These are phyloP conservation scores for Oasisia sp. DNA, from an alignment of 2,888 invertebrate genomes.

Conservation along the genomic window DNA sequence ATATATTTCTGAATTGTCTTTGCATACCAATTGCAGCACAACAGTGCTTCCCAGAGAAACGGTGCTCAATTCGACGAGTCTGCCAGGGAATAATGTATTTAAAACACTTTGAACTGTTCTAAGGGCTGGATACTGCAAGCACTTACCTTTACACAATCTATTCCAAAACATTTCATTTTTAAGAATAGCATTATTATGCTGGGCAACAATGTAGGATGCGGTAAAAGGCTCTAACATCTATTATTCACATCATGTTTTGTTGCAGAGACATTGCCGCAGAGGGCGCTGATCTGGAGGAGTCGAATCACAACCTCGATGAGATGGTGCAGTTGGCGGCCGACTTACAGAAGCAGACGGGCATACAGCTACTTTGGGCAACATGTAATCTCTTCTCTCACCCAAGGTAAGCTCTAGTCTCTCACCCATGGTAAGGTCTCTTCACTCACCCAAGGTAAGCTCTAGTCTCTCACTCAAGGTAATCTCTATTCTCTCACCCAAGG, in stretches of 20 bases:
- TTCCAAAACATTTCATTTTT: neutral
- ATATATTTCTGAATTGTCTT: too few relatives aligned
- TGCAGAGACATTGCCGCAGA: slow-evolving; percentile 72
- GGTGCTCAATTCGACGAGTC: too few relatives aligned
- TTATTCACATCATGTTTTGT: neutral
- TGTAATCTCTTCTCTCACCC: slow-evolving; percentile 74
- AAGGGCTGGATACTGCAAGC: too few relatives aligned
- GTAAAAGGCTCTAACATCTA: neutral
- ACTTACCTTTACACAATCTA: neutral
- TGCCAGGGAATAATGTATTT: too few relatives aligned
- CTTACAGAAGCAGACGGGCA: slow-evolving; percentile 70
- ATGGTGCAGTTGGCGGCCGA: slow-evolving; percentile 71
- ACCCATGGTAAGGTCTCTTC: slow-evolving; percentile 69
- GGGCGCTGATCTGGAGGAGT: slow-evolving; percentile 71
- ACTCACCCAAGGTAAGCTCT: slow-evolving; percentile 73
- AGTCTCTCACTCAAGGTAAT: slow-evolving; percentile 73
- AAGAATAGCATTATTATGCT: neutral
- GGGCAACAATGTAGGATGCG: neutral
- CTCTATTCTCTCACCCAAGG: slow-evolving; percentile 71
- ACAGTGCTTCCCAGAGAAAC: too few relatives aligned
- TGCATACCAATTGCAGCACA: too few relatives aligned
- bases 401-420: slow-evolving; percentile 66
- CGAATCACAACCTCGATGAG: slow-evolving; percentile 71
- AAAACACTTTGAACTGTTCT: too few relatives aligned
- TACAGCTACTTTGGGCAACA: slow-evolving; percentile 74